phyloP scores from a whole-genome alignment of 2,888 invertebrate genomes.

The Automeris io region DNA sequence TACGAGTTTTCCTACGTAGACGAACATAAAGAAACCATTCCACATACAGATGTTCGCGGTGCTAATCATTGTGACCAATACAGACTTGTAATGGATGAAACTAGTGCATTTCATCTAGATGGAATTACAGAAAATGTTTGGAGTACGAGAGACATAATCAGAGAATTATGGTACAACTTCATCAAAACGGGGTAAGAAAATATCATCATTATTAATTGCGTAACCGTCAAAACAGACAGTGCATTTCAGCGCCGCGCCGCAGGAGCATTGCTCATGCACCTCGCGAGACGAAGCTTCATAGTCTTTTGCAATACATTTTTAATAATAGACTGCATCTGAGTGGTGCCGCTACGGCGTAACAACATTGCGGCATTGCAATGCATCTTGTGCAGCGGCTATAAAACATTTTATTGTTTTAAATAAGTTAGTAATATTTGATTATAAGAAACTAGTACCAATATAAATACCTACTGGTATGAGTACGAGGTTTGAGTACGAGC shows the following conservation, averaged over 20 bases:
- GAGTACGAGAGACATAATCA: conserved; percentile 17
- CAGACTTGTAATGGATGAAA: conserved; percentile 11
- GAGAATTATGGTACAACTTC: conserved; percentile 28
- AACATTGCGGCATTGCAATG: no score
- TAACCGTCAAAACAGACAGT: no score
- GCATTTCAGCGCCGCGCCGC: no score
- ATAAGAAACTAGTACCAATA: no score
- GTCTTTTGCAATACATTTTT: not conserved
- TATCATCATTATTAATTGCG: no score
- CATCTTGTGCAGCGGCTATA: no score
- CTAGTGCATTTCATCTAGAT: not conserved
- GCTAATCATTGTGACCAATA: conserved; percentile 30
- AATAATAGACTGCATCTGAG: not conserved
- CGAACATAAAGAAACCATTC: conserved; percentile 17
- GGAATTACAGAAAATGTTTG: conserved; percentile 13
- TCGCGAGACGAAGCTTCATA: no score
- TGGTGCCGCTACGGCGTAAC: no score
- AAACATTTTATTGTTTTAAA: no score
- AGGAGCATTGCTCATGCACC: no score
- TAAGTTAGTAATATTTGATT: not conserved
- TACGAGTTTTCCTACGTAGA: conserved; percentile 36
- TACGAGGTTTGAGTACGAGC: not conserved
- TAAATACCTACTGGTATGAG: no score
- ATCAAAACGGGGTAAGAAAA: conserved; percentile 23
- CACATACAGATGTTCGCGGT: conserved; percentile 24